Base-by-base conservation (phyloP, 2,888 invertebrate species). In the Epiblema foenella region DNA sequence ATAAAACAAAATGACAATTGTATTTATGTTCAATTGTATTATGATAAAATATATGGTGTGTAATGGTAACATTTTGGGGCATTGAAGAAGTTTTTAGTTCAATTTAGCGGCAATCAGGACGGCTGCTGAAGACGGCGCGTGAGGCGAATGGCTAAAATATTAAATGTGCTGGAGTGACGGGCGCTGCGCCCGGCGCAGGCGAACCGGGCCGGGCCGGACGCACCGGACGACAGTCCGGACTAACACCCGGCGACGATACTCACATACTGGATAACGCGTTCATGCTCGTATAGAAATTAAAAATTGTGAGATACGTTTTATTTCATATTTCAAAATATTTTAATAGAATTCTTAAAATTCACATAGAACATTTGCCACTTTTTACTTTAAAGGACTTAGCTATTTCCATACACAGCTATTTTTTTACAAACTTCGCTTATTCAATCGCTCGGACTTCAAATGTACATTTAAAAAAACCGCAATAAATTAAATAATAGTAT, bases 81-180 rank as follows among this genome's bases (percentile, higher is more conserved):
- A 89, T 89, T 91, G 89, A 89, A 90, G 89, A 93, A 93, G 91
- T 93, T 93, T 92, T 94, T 93, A 93, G 93, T 93, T 92, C 90
- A 93, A 93, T 93, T 93, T 93, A 90, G 90, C 89, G 85, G 92
- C 93, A 94, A 94, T 94, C 93, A 93, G 90, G 89, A 87, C 89
- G 91, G 88, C 92, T 88, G 93, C 91, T 90, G 91, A 90, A 90
- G 90, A 88, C 79, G 89, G 85, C 82, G 91, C 93, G 93, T 93
- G 93, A 91, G 88, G 77, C 75, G 93, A 91, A 92, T 93, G 80
- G 80, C 83, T 90, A 88, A 92, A 91, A 90, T 93, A 93, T 93
- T 91, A 92, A 92, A 90, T 86, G 89, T 85, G 85, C 83, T 82
- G 83, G 86, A 86, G 87, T 89, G 86, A 87, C 83, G 85, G 84